These are phyloP conservation scores for Polypedilum vanderplanki DNA, from an alignment of 1,140 invertebrate species.

Conservation along the genomic window DNA sequence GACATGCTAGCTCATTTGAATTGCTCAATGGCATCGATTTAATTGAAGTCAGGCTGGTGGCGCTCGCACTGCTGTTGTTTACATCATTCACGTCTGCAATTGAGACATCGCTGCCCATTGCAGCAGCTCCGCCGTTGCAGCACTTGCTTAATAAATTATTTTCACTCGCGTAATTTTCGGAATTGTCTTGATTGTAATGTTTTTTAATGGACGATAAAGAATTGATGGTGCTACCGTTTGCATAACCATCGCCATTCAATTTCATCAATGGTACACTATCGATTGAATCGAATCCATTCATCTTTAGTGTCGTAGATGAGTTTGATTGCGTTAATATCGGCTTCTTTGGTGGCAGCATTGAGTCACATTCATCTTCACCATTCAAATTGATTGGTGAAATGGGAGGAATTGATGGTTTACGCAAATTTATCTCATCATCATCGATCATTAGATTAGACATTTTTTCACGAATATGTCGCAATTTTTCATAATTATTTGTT, in stretches of 20 bases:
- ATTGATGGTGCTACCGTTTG: background rate
- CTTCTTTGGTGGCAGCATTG: conserved; percentile 10
- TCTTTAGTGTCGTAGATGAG: background rate
- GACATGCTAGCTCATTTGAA: background rate
- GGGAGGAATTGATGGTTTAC: background rate
- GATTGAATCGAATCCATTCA: background rate
- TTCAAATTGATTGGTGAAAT: background rate
- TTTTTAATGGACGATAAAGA: background rate
- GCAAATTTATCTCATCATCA: background rate
- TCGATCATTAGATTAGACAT: conserved; percentile 3
- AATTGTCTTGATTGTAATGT: conserved; percentile 7
- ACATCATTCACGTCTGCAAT: background rate
- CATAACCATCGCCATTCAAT: background rate
- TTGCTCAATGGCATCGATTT: conserved; percentile 11
- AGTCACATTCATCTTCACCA: background rate
- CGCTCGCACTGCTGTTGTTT: conserved; percentile 16
- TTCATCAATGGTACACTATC: background rate
- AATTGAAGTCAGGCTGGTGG: background rate
- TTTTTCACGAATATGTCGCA: conserved; percentile 42
- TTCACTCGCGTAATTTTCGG: conserved; percentile 11
- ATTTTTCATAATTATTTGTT: conserved; percentile 40
- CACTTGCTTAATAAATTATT: conserved; percentile 14
- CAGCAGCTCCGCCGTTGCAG: conserved; percentile 1
- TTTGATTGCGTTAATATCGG: background rate
- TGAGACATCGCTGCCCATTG: background rate